These are phyloP conservation scores for Spinus olivaceus DNA, from an alignment of 2,797 vertebrate genomes.

Conservation along the genomic window DNA sequence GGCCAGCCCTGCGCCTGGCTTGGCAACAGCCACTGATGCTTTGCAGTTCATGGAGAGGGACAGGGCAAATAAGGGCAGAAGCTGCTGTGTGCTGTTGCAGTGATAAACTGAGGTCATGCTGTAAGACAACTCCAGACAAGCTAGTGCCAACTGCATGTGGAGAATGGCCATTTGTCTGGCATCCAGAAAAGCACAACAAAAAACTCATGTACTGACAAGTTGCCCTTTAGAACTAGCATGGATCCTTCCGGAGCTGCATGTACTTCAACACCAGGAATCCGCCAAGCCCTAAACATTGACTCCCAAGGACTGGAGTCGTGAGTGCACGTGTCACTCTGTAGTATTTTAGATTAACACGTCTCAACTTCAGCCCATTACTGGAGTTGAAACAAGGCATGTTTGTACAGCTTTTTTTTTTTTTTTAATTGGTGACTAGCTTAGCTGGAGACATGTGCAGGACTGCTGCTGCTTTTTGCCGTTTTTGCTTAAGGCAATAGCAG, in stretches of 20 bases:
- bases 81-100: not conserved
- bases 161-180: not conserved
- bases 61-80: not conserved
- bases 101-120: not conserved
- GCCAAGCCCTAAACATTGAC: not conserved
- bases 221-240: conserved; percentile 12
- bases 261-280: not conserved
- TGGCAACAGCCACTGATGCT: not conserved
- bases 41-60: not conserved
- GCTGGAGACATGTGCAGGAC: not conserved
- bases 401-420: not conserved
- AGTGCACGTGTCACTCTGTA: not conserved
- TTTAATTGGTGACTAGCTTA: not conserved
- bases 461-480: not conserved
- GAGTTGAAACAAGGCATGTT: not conserved
- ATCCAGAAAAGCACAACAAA: not conserved
- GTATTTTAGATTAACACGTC: not conserved
- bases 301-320: not conserved
- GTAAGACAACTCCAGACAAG: not conserved
- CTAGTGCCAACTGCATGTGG: not conserved
- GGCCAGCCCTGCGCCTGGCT: not conserved
- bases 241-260: not conserved
- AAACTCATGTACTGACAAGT: not conserved
- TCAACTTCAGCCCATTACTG: not conserved
- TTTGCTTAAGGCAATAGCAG: not conserved